Evolutionary conservation across 2,888 invertebrate species (phyloP).

Genomic region (Drosophila macrospina): DNA sequence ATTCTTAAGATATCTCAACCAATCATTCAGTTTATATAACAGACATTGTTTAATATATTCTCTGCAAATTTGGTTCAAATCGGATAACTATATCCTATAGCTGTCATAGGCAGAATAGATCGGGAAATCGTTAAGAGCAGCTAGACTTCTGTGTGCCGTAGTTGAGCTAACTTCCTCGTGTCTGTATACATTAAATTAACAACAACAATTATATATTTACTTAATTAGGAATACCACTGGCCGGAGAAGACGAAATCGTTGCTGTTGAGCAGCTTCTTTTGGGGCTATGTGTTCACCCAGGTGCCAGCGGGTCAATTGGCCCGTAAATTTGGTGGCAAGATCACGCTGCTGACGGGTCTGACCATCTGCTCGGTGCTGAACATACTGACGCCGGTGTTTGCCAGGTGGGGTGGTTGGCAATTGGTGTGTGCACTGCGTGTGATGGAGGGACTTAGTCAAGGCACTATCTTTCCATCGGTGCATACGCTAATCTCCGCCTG

Average conservation of each 20-base stretch:
- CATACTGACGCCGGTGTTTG: constrained; percentile 89
- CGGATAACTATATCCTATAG: too few relatives aligned
- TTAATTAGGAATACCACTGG: constrained; percentile 87
- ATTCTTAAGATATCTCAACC: too few relatives aligned
- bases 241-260: constrained; percentile 86
- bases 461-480: constrained; percentile 88
- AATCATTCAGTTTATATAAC: too few relatives aligned
- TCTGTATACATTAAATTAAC: not conserved
- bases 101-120: too few relatives aligned
- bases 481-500: constrained; percentile 90
- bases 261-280: constrained; percentile 89
- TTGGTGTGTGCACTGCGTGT: constrained; percentile 88
- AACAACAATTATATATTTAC: not conserved
- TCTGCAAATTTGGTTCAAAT: too few relatives aligned
- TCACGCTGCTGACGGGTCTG: constrained; percentile 87
- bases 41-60: too few relatives aligned
- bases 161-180: too few relatives aligned
- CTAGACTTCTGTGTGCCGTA: too few relatives aligned
- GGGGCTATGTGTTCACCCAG: constrained; percentile 88
- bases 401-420: constrained; percentile 88
- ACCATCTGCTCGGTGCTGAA: constrained; percentile 89
- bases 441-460: constrained; percentile 89
- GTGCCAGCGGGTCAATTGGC: constrained; percentile 90
- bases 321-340: constrained; percentile 90
- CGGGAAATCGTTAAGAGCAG: too few relatives aligned